phyloP scores from a whole-genome alignment of 1,140 invertebrate species.

The Drosophila novamexicana region DNA sequence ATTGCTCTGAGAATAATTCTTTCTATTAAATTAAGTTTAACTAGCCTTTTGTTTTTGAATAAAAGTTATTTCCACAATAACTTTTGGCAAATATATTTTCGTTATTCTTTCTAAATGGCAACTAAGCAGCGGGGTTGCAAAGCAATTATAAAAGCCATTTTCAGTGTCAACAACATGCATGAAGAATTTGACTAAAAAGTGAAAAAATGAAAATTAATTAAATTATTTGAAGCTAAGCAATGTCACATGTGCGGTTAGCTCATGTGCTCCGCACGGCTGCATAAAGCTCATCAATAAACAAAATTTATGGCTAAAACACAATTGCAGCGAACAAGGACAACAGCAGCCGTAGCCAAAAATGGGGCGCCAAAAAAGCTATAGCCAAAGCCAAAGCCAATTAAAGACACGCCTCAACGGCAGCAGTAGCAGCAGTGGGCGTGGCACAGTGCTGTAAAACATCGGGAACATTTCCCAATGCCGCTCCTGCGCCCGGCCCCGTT shows the following conservation, averaged over 20 bases:
- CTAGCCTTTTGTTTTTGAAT: not conserved
- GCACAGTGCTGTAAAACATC: constrained; percentile 26
- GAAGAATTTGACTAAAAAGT: constrained; percentile 50
- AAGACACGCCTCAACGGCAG: constrained; percentile 48
- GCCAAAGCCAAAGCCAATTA: constrained; percentile 63
- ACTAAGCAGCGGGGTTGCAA: constrained; percentile 30
- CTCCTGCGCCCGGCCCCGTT: not conserved
- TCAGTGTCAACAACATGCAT: constrained; percentile 54
- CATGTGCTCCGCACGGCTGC: not conserved
- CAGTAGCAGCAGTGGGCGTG: constrained; percentile 14
- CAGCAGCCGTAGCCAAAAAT: constrained; percentile 5
- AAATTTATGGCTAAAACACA: constrained; percentile 65
- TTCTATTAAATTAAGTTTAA: not conserved
- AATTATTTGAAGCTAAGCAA: constrained; percentile 68
- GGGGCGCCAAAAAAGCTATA: constrained; percentile 24
- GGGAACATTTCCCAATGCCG: constrained; percentile 6
- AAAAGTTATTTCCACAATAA: not conserved
- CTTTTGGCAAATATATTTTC: not conserved
- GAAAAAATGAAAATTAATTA: constrained; percentile 61
- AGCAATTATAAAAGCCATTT: constrained; percentile 71
- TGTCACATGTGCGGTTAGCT: constrained; percentile 47
- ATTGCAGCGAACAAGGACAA: constrained; percentile 34
- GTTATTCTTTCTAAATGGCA: not conserved
- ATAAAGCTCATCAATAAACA: constrained; percentile 67
- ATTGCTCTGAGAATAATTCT: too few species aligned